Evolutionary conservation across 2,888 invertebrate genomes (phyloP).

Genomic region (Prionchulus punctatus): DNA sequence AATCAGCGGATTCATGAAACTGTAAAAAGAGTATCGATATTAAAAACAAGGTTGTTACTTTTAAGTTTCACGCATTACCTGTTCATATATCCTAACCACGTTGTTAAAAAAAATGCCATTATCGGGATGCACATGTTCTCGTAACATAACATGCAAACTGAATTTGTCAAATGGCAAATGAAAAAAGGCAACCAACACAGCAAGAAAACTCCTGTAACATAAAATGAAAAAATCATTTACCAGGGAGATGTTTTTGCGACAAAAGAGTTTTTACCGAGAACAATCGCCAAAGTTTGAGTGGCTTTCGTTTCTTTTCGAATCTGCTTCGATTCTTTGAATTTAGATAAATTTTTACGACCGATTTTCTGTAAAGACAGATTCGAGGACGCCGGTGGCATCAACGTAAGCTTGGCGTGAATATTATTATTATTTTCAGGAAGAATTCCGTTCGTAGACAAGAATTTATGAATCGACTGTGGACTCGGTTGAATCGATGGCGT

Average conservation of each 20-base stretch:
- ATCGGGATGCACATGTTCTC: constrained; percentile 20
- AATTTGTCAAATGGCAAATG: constrained; percentile 89
- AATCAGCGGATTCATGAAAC: constrained; percentile 13
- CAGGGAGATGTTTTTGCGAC: background rate
- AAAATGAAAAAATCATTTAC: background rate
- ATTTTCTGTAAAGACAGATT: background rate
- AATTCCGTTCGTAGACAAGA: too few relatives aligned
- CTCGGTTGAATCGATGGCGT: too few relatives aligned
- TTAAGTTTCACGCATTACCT: background rate
- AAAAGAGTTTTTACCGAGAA: constrained; percentile 55
- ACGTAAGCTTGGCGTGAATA: too few relatives aligned
- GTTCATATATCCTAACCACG: constrained; percentile 94
- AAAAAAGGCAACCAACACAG: constrained; percentile 99
- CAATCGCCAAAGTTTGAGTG: constrained; percentile 93
- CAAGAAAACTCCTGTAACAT: constrained; percentile 67
- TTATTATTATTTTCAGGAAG: too few relatives aligned
- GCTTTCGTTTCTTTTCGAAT: constrained; percentile 73
- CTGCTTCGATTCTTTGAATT: constrained; percentile 15
- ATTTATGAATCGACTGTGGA: too few relatives aligned
- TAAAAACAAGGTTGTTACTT: background rate
- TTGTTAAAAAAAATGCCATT: constrained; percentile 64
- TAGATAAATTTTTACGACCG: too few relatives aligned
- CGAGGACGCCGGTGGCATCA: too few relatives aligned
- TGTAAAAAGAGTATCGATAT: background rate
- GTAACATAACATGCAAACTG: constrained; percentile 65